Percentiles rank a stretch among this genome's conserved stretches.
Conservation (phyloP, 2,113 vertebrate genomes). For the Trochalopteron elliotii region DNA sequence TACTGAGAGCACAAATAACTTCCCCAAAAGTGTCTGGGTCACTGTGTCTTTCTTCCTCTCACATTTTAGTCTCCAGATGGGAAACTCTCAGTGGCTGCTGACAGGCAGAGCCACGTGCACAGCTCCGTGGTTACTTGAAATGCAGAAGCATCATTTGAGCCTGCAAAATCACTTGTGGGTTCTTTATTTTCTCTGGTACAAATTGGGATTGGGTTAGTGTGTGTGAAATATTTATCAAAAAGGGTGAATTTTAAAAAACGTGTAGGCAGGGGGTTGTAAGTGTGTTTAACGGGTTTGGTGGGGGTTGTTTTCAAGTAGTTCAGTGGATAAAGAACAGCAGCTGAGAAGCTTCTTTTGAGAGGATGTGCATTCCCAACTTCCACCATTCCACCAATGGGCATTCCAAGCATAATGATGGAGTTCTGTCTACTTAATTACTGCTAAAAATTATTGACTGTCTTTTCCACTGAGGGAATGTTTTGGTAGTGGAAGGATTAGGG, state of each 20-base stretch:
- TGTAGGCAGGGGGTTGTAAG: not conserved
- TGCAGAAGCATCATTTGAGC: not conserved
- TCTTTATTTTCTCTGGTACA: not conserved
- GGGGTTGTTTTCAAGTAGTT: not conserved
- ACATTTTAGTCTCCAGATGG: not conserved
- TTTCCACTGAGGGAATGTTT: not conserved
- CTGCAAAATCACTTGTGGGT: not conserved
- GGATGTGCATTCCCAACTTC: not conserved
- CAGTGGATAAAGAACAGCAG: not conserved
- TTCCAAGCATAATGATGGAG: not conserved
- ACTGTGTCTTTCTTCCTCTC: not conserved
- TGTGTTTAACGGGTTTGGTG: not conserved
- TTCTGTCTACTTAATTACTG: not conserved
- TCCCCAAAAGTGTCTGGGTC: not conserved
- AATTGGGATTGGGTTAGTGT: not conserved
- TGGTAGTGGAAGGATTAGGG: not conserved
- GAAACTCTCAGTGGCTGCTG: not conserved
- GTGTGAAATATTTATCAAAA: not conserved
- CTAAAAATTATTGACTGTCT: not conserved
- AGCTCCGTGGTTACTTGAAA: not conserved
- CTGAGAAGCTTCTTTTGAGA: not conserved
- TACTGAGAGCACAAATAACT: fast-evolving
- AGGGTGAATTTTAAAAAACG: not conserved
- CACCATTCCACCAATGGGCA: fast-evolving
- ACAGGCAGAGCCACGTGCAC: not conserved